Percentiles rank a stretch among this genome's conserved stretches.
These are phyloP conservation scores for Chelidonichthys spinosus DNA, from an alignment of 2,797 vertebrate species.

Conservation along the genomic window DNA sequence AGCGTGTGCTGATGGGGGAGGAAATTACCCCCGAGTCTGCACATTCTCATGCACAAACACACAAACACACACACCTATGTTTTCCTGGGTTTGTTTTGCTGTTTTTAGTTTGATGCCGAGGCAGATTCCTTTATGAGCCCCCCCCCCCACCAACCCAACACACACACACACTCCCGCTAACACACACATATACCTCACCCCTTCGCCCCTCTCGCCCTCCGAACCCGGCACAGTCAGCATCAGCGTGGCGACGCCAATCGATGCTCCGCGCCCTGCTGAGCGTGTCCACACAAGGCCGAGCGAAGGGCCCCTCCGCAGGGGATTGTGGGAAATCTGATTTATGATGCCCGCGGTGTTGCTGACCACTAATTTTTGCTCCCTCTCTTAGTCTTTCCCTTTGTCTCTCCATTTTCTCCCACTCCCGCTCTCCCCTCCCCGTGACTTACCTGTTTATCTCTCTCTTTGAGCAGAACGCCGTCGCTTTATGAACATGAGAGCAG, in stretches of 20 bases:
- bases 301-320: constrained; percentile 84
- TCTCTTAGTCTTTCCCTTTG: constrained; percentile 53
- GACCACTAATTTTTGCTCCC: constrained; percentile 83
- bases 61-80: constrained; percentile 54
- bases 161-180: constrained; percentile 12
- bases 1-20: constrained; percentile 80
- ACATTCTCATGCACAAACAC: constrained; percentile 74
- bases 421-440: constrained; percentile 30
- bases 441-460: constrained; percentile 61
- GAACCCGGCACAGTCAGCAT: constrained; percentile 85
- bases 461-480: constrained; percentile 2
- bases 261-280: constrained; percentile 86
- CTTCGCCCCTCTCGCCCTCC: constrained; percentile 73
- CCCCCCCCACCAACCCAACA: constrained; percentile 19
- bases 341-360: constrained; percentile 86
- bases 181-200: constrained; percentile 47
- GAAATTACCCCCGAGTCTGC: constrained; percentile 81
- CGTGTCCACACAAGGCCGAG: constrained; percentile 84
- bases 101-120: constrained; percentile 85
- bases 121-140: constrained; percentile 78
- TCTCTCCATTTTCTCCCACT: constrained; percentile 57
- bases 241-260: constrained; percentile 85
- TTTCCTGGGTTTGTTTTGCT: constrained; percentile 76
- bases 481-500: constrained; percentile 48
- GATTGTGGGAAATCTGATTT: constrained; percentile 90